Conservation (phyloP, 2,113 vertebrate species). For the Agapornis roseicollis region DNA sequence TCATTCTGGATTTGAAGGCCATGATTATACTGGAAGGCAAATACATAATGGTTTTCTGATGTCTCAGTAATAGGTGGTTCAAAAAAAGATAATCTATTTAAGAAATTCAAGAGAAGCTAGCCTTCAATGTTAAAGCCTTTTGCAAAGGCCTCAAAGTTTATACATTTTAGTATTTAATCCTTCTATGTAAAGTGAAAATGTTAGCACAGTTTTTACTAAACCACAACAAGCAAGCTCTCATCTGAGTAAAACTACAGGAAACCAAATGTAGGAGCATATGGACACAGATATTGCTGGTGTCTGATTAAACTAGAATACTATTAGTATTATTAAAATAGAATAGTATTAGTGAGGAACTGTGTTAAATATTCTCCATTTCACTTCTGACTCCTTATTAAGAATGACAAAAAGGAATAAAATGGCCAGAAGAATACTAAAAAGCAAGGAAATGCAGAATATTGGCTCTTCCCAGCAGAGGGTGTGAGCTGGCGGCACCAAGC, state of each 20-base stretch:
- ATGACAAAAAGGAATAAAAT: rapidly evolving
- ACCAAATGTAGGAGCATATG: rapidly evolving
- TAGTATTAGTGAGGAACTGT: not conserved
- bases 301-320: not conserved
- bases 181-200: not conserved
- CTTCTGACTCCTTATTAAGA: not conserved
- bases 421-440: not conserved
- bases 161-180: not conserved
- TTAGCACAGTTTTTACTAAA: not conserved
- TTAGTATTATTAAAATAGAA: not conserved
- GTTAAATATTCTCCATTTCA: not conserved
- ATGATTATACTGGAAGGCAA: not conserved
- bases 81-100: not conserved
- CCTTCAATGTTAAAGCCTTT: not conserved
- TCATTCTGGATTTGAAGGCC: not conserved
- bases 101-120: not conserved
- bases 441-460: not conserved
- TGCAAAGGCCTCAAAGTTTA: not conserved
- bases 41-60: not conserved
- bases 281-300: not conserved
- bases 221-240: rapidly evolving
- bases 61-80: not conserved
- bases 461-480: not conserved
- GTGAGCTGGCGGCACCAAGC: not conserved
- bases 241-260: not conserved